Conservation (phyloP, 2,888 invertebrate genomes). For the Orthosia gothica region DNA sequence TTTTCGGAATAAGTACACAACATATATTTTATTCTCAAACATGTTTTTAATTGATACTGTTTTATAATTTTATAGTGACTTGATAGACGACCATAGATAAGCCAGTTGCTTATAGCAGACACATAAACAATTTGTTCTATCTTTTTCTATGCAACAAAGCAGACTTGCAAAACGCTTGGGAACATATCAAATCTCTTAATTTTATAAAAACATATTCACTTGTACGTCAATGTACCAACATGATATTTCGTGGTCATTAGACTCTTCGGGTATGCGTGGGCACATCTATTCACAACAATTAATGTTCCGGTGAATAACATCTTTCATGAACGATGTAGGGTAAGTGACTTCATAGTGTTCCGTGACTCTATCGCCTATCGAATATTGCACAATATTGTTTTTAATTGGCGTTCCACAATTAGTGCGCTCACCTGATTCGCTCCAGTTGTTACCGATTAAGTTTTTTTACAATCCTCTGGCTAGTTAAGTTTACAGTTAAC, state of each 20-base stretch:
- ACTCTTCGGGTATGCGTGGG: conserved; percentile 59
- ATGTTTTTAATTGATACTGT: background rate
- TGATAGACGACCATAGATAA: no score
- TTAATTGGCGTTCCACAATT: conserved; percentile 86
- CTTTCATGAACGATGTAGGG: conserved; percentile 63
- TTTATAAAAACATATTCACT: conserved; percentile 26
- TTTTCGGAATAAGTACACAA: conserved; percentile 9
- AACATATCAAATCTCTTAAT: background rate
- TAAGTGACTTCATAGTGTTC: conserved; percentile 67
- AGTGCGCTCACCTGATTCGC: conserved; percentile 88
- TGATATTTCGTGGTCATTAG: conserved; percentile 64
- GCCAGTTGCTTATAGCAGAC: background rate
- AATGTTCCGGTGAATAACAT: conserved; percentile 68
- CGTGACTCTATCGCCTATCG: conserved; percentile 79
- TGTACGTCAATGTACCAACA: conserved; percentile 33
- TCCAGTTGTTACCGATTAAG: conserved; percentile 90
- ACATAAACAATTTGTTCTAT: background rate
- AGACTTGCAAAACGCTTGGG: background rate
- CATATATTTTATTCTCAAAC: background rate
- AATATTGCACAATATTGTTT: conserved; percentile 88
- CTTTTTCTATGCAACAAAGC: background rate
- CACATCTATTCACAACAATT: conserved; percentile 61
- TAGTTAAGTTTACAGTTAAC: conserved; percentile 87
- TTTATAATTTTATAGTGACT: background rate
- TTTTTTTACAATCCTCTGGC: conserved; percentile 86